These are phyloP conservation scores for Taeniopygia guttata DNA, from an alignment of 2,797 vertebrate genomes.

Conservation along the genomic window DNA sequence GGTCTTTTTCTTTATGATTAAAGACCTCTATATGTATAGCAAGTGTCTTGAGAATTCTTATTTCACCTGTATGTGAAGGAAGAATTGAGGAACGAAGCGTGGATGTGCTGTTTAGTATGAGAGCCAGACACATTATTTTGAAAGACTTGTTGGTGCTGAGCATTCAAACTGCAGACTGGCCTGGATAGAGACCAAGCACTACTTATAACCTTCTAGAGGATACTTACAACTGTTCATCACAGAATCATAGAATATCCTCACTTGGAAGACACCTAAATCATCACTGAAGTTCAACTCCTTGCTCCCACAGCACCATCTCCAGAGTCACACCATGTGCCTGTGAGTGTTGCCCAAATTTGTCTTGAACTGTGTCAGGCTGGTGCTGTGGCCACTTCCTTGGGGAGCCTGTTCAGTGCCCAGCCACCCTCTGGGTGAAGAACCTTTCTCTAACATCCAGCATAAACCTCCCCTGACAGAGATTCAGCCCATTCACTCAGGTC, in stretches of 20 bases:
- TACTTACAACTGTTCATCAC: neutral
- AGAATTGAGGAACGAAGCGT: neutral
- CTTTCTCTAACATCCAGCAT: too few species aligned
- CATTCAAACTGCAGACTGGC: neutral
- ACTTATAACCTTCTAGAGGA: neutral
- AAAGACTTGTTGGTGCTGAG: neutral
- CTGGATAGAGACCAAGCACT: neutral
- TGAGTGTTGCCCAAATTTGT: rapidly evolving
- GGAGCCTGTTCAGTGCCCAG: neutral
- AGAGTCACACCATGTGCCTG: neutral
- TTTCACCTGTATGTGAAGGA: neutral
- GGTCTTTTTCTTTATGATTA: neutral
- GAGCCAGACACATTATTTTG: neutral
- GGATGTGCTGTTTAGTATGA: neutral
- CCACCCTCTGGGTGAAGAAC: neutral
- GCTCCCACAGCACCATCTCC: too few species aligned
- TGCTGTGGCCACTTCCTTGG: neutral
- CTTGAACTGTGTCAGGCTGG: neutral
- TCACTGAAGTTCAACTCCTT: neutral
- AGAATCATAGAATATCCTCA: neutral
- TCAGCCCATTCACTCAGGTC: rapidly evolving
- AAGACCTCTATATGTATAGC: neutral
- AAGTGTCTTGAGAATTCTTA: neutral
- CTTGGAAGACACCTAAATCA: neutral
- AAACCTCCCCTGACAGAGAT: neutral